These are phyloP conservation scores for Mythimna pallens DNA, from an alignment of 2,888 invertebrate species.

Conservation along the genomic window DNA sequence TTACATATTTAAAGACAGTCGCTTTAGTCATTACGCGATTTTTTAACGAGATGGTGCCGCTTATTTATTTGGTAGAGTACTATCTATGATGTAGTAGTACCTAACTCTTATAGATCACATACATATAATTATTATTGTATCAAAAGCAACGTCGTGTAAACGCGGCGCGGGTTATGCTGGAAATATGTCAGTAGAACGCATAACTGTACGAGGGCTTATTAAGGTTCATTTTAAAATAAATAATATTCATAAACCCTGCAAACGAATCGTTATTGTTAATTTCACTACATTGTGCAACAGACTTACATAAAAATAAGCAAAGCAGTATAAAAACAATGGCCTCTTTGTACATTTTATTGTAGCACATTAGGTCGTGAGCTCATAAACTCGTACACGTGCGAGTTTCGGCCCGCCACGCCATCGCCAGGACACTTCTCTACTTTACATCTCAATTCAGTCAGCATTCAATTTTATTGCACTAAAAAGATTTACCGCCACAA, in stretches of 20 bases:
- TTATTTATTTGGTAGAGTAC: not conserved
- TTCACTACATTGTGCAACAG: not conserved
- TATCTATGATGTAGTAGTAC: not conserved
- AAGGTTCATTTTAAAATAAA: not conserved
- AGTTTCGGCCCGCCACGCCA: constrained; percentile 43
- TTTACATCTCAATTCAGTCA: constrained; percentile 73
- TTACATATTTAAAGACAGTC: not conserved
- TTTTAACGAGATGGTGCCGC: not conserved
- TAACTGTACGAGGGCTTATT: not conserved
- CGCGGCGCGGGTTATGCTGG: not conserved
- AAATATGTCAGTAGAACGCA: constrained; percentile 16
- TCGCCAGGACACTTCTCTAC: constrained; percentile 52
- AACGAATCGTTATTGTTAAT: not conserved
- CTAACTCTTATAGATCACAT: too few species aligned
- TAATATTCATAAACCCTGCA: not conserved
- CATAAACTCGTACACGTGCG: constrained; percentile 72
- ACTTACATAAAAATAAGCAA: constrained; percentile 10
- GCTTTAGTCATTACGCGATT: not conserved
- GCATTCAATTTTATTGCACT: constrained; percentile 75
- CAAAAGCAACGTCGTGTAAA: not conserved
- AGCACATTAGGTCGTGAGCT: constrained; percentile 63
- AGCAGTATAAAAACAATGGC: constrained; percentile 24
- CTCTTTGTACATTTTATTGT: constrained; percentile 58
- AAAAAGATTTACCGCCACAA: constrained; percentile 72
- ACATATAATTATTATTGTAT: not conserved